Base-by-base conservation (phyloP, 2,113 vertebrate species). In the Tenrec ecaudatus region DNA sequence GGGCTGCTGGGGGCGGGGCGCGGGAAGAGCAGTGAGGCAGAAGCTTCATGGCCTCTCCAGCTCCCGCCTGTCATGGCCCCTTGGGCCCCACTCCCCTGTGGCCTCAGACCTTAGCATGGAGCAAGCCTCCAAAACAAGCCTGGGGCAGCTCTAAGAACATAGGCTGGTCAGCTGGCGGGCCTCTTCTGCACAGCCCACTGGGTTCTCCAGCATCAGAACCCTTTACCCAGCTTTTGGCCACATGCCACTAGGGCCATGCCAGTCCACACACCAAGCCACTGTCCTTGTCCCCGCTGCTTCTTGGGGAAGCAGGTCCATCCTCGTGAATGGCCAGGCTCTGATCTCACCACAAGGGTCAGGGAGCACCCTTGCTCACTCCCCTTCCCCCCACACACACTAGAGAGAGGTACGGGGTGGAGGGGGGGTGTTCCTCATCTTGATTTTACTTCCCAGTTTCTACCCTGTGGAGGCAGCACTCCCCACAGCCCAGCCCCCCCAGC, bases 251-350 rank as follows among this genome's bases (percentile, higher is more conserved):
- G 80, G 36, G 76, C 31, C 76, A 76, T 22, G 47, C 38, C 76
- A 86, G 58, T 4, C 92, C 58, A 92, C 81, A 92, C 81, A 80
- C 15, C 66, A 68, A 43, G 57, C 31, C 73, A 47, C 66, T 71
- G 12, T 69, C 53, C 60, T 73, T 76, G 43, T n/a, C 75, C 36
- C 43, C 82, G 79, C 69, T 78, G 40, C 57, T 93, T 94, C 83
- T 47, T 23, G 23, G 73, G 43, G 64, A 88, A 86, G 57, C 31
- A 92, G 81, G 86, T 47, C 31, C 58, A 40, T 40, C 40, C 64
- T 36, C 66, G 64, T 3, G 62, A 83, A 14, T 47, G n/a, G 82
- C 60, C 25, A 80, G 82, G 58, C 69, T 89, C 77, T 88, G 76
- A 76, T 5, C 77, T 88, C 47, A 88, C 27, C 19, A 69, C 19